A percentile compares a stretch with the other conserved stretches of the same genome.
Conservation (phyloP, 2,888 invertebrate genomes). For the Balanococcus diminutus region DNA sequence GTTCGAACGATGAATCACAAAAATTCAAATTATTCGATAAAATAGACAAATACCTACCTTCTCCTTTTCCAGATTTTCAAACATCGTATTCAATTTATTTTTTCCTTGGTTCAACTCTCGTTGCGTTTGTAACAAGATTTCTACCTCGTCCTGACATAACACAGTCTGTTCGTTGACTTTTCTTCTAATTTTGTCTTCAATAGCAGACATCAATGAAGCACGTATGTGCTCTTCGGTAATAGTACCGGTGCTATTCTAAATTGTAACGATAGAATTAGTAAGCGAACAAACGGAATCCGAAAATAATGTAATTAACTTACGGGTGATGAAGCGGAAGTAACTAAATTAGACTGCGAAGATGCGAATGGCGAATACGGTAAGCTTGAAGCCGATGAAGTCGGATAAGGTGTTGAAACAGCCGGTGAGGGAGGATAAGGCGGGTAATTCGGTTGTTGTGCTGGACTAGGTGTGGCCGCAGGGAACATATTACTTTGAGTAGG, state of each 20-base stretch:
- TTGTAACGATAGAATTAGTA: background rate
- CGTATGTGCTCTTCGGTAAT: conserved; percentile 95
- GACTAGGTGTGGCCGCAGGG: background rate
- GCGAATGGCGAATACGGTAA: conserved; percentile 67
- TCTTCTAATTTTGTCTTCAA: conserved; percentile 90
- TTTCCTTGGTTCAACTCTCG: conserved; percentile 86
- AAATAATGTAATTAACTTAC: conserved; percentile 45
- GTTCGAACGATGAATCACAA: background rate
- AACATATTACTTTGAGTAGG: background rate
- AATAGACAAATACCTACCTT: conserved; percentile 61
- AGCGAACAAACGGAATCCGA: background rate
- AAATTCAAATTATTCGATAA: background rate
- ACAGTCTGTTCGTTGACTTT: conserved; percentile 87
- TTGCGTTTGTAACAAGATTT: conserved; percentile 84
- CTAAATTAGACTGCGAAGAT: conserved; percentile 58
- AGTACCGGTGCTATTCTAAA: conserved; percentile 70
- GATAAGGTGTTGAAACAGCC: conserved; percentile 59
- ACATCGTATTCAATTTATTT: conserved; percentile 77
- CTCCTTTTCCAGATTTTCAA: conserved; percentile 77
- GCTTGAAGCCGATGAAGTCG: conserved; percentile 60
- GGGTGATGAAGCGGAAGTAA: conserved; percentile 49
- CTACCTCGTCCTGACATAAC: conserved; percentile 89
- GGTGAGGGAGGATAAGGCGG: conserved; percentile 44
- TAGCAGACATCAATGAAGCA: conserved; percentile 90
- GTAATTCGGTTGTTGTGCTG: background rate